phyloP scores from a whole-genome alignment of 30 jellyfish, hydroid and myxozoan genomes.

The Sanderia malayensis region DNA sequence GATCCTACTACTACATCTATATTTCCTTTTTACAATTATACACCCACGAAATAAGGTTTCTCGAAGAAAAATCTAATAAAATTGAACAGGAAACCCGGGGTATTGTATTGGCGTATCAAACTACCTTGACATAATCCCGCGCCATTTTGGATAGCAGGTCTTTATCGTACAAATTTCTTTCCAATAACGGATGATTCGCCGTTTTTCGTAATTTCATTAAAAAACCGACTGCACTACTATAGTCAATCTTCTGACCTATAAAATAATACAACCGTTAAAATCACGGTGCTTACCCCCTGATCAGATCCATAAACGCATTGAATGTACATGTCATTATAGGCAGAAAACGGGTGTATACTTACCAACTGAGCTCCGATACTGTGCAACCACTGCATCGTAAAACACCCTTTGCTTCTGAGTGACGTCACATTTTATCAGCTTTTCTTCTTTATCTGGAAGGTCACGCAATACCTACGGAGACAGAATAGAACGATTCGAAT shows the following conservation, averaged over 20 bases:
- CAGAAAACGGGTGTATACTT: too few species aligned
- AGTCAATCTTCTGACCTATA: conserved; percentile 20
- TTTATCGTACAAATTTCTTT: conserved; percentile 40
- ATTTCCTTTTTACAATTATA: too few species aligned
- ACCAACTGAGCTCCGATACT: conserved; percentile 20
- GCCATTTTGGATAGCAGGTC: conserved; percentile 67
- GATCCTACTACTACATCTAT: too few species aligned
- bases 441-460: conserved; percentile 72
- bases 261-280: too few species aligned
- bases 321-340: too few species aligned
- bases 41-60: too few species aligned
- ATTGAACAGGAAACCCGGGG: too few species aligned
- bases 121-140: conserved; percentile 48
- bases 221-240: conserved; percentile 23
- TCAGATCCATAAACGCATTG: too few species aligned
- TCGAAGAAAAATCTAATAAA: too few species aligned
- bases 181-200: conserved; percentile 76
- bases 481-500: too few species aligned
- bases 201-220: conserved; percentile 60
- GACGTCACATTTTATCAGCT: conserved; percentile 50
- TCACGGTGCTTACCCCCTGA: too few species aligned
- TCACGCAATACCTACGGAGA: conserved; percentile 69
- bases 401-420: conserved; percentile 49
- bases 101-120: too few species aligned
- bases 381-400: conserved; percentile 36